A percentile compares a stretch with the other conserved stretches of the same genome.
Conservation (phyloP, 2,888 invertebrate genomes). For the Heliconius sara region DNA sequence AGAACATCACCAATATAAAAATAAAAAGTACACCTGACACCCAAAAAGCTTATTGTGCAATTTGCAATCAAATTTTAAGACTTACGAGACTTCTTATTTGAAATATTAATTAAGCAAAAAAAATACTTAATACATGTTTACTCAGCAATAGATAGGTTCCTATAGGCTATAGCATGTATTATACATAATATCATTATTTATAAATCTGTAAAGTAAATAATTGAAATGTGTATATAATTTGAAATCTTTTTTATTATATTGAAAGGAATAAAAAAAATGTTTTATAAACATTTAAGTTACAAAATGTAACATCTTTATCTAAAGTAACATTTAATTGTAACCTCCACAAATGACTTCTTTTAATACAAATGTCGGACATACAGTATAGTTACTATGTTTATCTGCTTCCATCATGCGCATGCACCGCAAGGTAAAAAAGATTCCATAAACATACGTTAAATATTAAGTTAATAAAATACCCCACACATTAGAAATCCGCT, state of each 20-base stretch:
- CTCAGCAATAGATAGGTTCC: neutral
- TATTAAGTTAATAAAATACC: neutral
- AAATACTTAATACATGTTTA: neutral
- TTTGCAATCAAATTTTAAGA: slow-evolving; percentile 14
- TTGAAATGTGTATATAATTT: no score
- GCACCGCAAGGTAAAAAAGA: slow-evolving; percentile 21
- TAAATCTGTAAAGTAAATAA: no score
- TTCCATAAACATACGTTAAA: neutral
- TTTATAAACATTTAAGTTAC: no score
- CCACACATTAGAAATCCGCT: neutral
- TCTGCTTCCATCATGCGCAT: slow-evolving; percentile 37
- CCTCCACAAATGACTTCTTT: neutral
- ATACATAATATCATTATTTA: neutral
- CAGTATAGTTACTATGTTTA: neutral
- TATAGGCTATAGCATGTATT: neutral
- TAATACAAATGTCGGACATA: neutral
- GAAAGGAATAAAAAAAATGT: no score
- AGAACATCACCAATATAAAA: slow-evolving; percentile 37
- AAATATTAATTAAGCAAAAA: slow-evolving; percentile 23
- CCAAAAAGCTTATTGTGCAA: slow-evolving; percentile 41
- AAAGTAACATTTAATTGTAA: neutral
- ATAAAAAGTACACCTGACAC: slow-evolving; percentile 36
- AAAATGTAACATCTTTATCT: no score
- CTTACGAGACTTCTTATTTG: neutral
- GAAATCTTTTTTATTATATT: no score